Evolutionary conservation across 2,797 vertebrate genomes (phyloP).

Genomic region (Sciaenops ocellatus): DNA sequence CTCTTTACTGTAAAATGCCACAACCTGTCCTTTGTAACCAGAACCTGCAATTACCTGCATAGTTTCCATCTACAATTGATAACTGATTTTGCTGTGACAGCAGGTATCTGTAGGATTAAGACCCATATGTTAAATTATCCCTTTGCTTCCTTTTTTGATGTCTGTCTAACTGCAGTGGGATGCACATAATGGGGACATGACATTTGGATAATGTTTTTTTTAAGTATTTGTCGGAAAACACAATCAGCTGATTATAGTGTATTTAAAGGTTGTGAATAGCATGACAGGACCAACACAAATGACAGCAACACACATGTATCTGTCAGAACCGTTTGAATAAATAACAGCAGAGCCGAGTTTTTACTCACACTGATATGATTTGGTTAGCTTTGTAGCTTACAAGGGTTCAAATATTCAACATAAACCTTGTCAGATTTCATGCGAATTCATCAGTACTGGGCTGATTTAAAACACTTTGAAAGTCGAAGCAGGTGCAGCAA

Average conservation of each 20-base stretch:
- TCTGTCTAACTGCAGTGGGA: neutral
- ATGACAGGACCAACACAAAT: neutral
- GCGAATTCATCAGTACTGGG: neutral
- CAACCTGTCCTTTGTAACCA: neutral
- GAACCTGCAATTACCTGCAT: neutral
- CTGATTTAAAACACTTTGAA: neutral
- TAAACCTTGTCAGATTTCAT: neutral
- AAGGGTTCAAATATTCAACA: neutral
- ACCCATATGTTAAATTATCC: neutral
- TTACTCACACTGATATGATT: too few species aligned
- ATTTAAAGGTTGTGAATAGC: neutral
- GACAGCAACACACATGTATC: too few species aligned
- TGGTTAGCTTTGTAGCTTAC: neutral
- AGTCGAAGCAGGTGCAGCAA: neutral
- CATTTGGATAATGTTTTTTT: conserved; percentile 2
- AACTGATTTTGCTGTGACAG: neutral
- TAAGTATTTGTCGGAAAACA: neutral
- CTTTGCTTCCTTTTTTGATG: neutral
- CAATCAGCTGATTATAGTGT: neutral
- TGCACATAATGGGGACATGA: neutral
- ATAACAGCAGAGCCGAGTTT: too few species aligned
- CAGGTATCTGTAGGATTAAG: neutral
- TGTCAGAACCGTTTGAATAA: too few species aligned
- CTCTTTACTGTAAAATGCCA: neutral
- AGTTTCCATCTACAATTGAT: neutral